Evolutionary conservation across 2,113 vertebrate species (phyloP).

Genomic region (Ammospiza caudacuta): DNA sequence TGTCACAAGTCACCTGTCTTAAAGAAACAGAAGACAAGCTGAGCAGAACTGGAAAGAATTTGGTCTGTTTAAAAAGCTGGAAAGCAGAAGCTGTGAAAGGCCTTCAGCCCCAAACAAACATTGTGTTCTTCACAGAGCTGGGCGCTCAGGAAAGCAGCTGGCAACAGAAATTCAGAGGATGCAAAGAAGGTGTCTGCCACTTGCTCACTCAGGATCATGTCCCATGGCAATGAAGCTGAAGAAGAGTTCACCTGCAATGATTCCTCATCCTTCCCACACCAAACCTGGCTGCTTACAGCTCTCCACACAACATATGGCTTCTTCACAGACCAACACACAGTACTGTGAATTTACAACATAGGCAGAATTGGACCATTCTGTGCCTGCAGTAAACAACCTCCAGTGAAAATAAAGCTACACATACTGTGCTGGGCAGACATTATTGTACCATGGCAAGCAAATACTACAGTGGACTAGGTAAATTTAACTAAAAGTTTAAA

Average conservation of each 20-base stretch:
- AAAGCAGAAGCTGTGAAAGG: constrained; percentile 7
- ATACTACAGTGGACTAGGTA: not conserved
- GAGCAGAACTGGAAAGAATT: constrained; percentile 12
- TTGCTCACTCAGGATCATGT: not conserved
- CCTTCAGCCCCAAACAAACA: not conserved
- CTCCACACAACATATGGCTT: accelerated
- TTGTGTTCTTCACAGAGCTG: not conserved
- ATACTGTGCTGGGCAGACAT: not conserved
- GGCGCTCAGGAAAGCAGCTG: constrained; percentile 14
- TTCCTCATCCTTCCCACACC: not conserved
- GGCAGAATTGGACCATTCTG: not conserved
- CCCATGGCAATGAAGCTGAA: not conserved
- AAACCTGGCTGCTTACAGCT: not conserved
- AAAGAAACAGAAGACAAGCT: not conserved
- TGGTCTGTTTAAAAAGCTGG: not conserved
- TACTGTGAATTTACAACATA: not conserved
- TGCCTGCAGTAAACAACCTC: not conserved
- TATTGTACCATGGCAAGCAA: not conserved
- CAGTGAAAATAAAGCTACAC: not conserved
- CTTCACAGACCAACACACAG: not conserved
- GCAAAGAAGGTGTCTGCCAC: not conserved
- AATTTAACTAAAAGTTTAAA: not conserved
- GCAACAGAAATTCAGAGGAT: not conserved
- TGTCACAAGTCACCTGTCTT: not conserved
- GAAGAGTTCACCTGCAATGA: not conserved